Evolutionary conservation across 64 coral and sea anemone genomes (phyloP).

Genomic region (Montipora cactus): DNA sequence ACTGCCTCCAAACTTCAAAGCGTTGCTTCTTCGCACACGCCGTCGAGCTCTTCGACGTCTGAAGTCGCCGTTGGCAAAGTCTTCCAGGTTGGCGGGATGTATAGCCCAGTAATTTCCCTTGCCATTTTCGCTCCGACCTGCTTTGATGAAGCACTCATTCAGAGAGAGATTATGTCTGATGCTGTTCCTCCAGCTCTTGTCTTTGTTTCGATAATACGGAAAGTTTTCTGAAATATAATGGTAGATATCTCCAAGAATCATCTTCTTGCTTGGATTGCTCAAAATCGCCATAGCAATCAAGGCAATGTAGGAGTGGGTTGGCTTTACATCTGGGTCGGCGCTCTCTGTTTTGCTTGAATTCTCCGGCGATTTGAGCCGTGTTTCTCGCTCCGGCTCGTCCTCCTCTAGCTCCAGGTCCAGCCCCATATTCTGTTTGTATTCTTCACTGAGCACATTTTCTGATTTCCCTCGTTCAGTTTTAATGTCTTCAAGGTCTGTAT

Average conservation of each 20-base stretch:
- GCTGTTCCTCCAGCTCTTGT: slow-evolving; percentile 99
- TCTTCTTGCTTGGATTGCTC: slow-evolving; percentile 86
- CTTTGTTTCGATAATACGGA: slow-evolving; percentile 97
- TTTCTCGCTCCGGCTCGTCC: not conserved
- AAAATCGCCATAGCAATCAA: slow-evolving; percentile 99
- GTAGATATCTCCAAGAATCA: slow-evolving; percentile 98
- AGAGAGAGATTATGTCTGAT: slow-evolving; percentile 95
- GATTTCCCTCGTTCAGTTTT: not conserved
- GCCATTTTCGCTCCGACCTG: slow-evolving; percentile 96
- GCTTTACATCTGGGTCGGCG: slow-evolving; percentile 87
- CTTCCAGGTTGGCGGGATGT: slow-evolving; percentile 94
- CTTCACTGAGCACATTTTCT: slow-evolving; percentile 32
- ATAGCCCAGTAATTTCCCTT: slow-evolving; percentile 99
- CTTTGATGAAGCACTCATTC: slow-evolving; percentile 99
- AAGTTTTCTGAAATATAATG: slow-evolving; percentile 96
- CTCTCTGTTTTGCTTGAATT: slow-evolving; percentile 36
- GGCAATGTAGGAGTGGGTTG: slow-evolving; percentile 95
- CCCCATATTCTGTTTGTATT: not conserved
- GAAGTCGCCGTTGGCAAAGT: slow-evolving; percentile 99
- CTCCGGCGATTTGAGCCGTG: not conserved
- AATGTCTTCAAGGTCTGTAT: slow-evolving; percentile 16
- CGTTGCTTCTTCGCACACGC: slow-evolving; percentile 84
- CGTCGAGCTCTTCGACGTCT: slow-evolving; percentile 86
- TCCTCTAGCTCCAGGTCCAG: not conserved
- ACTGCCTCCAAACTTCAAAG: slow-evolving; percentile 73